Evolutionary conservation across 2,797 vertebrate genomes (phyloP), one percentile per base, ranked within the genome.

Genomic region (Anguilla anguilla): DNA sequence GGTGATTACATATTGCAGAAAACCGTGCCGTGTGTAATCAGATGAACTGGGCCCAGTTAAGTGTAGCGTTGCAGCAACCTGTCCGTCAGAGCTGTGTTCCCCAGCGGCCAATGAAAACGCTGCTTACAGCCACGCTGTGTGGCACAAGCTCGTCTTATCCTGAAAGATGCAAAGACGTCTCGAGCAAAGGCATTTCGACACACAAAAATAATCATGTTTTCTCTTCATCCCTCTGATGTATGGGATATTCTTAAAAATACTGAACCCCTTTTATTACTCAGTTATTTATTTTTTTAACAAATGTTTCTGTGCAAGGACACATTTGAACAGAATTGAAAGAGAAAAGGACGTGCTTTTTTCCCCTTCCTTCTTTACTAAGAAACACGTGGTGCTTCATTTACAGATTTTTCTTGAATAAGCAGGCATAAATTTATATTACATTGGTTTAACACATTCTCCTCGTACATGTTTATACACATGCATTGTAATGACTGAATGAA

Each of bases 1-100:
- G 92, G 96, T 96, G 97, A 97, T 97, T 97, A 96, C 94, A 96
- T 95, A 96, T 96, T 96, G 94, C 93, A 93, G 96, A 96, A 96
- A 95, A 92, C 91, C 89, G 88, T 91, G 19, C 92, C 93, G 43
- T 25, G 43, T 81, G 22, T 96, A 96, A 96, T 96, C 95, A 96
- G 96, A 96, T 95, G 93, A 96, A 96, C 94, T 91, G 94, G 95
- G 95, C 95, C 94, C 93, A 91, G 94, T 94, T 96, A 96, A 97
- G 94, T 94, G 95, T 91, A 92, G 93, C 94, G 93, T 94, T 93
- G 94, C 92, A 93, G 95, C 95, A 93, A 93, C 84, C 95, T 96
- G 96, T 96, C 96, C 96, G 97, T 97, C 95, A 96, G 93, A 95
- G 93, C 93, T 90, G 91, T 92, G 93, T 91, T 93, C 91, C 89